These are phyloP conservation scores for Centropyge bicolor DNA, from an alignment of 2,797 vertebrate species.

Conservation along the genomic window DNA sequence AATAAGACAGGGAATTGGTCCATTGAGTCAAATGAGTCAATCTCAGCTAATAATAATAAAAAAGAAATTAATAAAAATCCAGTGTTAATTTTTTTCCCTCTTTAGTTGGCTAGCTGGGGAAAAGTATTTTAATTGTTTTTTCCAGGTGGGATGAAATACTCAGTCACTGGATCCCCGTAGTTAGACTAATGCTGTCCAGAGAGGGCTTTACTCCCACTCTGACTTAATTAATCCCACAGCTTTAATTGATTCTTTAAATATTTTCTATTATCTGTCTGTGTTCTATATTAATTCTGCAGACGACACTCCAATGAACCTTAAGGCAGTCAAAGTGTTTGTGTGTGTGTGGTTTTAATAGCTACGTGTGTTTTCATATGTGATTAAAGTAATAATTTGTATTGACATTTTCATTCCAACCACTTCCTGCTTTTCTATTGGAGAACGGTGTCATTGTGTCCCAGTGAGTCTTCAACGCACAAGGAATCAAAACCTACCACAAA, in stretches of 20 bases:
- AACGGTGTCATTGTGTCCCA: too few species aligned
- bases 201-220: not conserved
- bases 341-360: not conserved
- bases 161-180: not conserved
- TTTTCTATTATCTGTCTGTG: not conserved
- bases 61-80: not conserved
- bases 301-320: not conserved
- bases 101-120: not conserved
- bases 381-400: not conserved
- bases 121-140: slow-evolving; percentile 19
- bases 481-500: slow-evolving; percentile 1
- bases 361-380: not conserved
- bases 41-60: slow-evolving; percentile 19
- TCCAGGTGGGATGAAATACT: slow-evolving; percentile 38
- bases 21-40: not conserved
- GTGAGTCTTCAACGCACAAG: not conserved
- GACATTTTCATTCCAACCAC: not conserved
- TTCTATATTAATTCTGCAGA: slow-evolving; percentile 5
- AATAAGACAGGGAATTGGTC: not conserved
- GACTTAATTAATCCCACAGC: slow-evolving; percentile 13
- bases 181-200: slow-evolving; percentile 18
- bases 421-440: not conserved
- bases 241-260: slow-evolving; percentile 19
- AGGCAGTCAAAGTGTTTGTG: not conserved
- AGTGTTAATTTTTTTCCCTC: not conserved